Evolutionary conservation across 64 coral and sea anemone species (phyloP), one percentile per base, ranked within the genome.

Genomic region (Montipora foliosa): DNA sequence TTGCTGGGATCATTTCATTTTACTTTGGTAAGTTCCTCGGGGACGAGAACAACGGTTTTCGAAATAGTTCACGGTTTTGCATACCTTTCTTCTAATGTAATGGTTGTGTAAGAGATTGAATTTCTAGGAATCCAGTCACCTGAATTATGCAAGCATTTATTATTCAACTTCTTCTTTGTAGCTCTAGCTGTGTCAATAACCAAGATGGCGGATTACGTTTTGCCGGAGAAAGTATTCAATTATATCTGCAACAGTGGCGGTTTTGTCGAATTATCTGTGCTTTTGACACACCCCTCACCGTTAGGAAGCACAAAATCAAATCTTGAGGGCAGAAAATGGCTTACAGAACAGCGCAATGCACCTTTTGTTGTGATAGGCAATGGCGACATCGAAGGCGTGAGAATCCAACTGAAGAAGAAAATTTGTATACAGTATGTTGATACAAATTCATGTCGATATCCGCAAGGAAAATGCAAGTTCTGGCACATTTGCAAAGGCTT

Each of bases 401-500:
- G 84, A 80, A 69, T 77, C 22, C 21, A 67, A n/a, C 17, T 88
- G 47, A 88, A 47, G 76, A 82, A 49, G 15, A 88, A 87, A 72
- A 77, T 88, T 22, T 93, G 92, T 78, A 48, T 29, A 25, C 77
- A 59, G 49, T 88, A 93, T 74, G 20, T 45, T 5, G 37, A 51
- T 14, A 49, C 19, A 37, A 84, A 82, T 50, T 44, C 49, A 44
- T 93, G 92, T 88, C 64, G 3, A 79, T 10, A 47, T 0, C 21
- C 53, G 4, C 53, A 57, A 2, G 37, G 61, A 17, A 49, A 48
- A 2, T 93, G 92, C 16, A 44, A 80, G 4, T 87, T 74, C 25
- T 93, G 83, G n/a, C 84, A 93, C 49, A 66, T 93, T 52, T 93
- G 92, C 71, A 87, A 88, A 88, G 83, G 62, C 14, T 93, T 73